Percentiles rank a stretch among this genome's conserved stretches.
These are phyloP conservation scores for Tupiocoris notatus DNA, from an alignment of 2,888 invertebrate species.

Conservation along the genomic window DNA sequence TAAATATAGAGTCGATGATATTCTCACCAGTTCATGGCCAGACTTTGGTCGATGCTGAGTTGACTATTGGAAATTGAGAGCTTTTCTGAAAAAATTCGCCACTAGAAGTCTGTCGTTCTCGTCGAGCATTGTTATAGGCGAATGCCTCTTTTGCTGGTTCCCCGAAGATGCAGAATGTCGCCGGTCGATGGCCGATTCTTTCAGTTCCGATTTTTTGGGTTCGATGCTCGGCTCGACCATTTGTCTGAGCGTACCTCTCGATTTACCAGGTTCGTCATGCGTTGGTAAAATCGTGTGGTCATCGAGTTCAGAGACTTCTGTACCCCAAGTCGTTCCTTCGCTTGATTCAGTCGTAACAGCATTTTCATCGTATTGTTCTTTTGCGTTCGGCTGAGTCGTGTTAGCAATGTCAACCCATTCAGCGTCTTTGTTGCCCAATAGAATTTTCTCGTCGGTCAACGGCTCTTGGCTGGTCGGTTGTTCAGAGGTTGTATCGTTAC, in stretches of 20 bases:
- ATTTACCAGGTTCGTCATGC: not conserved
- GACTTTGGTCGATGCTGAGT: slow-evolving; percentile 24
- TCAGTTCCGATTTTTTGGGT: not conserved
- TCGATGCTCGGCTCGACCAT: slow-evolving; percentile 7
- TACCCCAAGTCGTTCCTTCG: not conserved
- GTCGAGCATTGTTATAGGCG: slow-evolving; percentile 17
- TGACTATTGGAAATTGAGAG: slow-evolving; percentile 30
- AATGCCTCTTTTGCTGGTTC: not conserved
- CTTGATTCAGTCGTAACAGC: no score
- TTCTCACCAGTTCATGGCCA: slow-evolving; percentile 24
- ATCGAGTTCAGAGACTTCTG: not conserved
- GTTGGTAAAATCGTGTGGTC: not conserved
- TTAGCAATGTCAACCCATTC: slow-evolving; percentile 26
- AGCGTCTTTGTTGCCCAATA: slow-evolving; percentile 21
- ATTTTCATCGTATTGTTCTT: no score
- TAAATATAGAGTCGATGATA: not conserved
- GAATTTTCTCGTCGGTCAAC: not conserved
- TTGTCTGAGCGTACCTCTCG: slow-evolving; percentile 22
- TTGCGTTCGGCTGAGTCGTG: no score
- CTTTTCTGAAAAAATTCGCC: slow-evolving; percentile 39
- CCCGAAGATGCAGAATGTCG: not conserved
- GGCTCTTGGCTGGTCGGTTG: not conserved
- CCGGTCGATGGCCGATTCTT: not conserved
- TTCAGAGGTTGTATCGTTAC: slow-evolving; percentile 5
- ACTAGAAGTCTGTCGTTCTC: slow-evolving; percentile 35